phyloP scores from a whole-genome alignment of 2,888 invertebrate species.

The Zelleria hepariella region DNA sequence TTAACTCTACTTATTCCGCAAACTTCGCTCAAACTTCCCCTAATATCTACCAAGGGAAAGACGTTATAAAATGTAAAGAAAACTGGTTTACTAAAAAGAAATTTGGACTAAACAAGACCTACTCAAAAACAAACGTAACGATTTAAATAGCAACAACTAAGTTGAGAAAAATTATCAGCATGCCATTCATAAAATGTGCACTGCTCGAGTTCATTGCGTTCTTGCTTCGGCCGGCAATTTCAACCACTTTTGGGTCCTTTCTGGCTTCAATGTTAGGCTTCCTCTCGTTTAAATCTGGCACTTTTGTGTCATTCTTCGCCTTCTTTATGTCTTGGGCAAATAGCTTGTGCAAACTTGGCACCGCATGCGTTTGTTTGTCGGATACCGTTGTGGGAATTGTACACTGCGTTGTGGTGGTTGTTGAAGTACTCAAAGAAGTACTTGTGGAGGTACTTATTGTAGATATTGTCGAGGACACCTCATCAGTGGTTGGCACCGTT shows the following conservation, averaged over 20 bases:
- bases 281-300: background rate
- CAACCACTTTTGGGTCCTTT: background rate
- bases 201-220: background rate
- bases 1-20: conserved; percentile 62
- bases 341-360: no score
- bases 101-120: background rate
- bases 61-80: background rate
- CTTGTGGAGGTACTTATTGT: background rate
- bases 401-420: background rate
- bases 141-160: background rate
- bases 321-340: no score
- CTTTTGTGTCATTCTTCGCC: background rate
- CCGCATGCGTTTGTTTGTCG: no score
- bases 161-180: background rate
- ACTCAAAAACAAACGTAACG: background rate
- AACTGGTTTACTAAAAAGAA: background rate
- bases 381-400: background rate
- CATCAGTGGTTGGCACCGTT: background rate
- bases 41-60: background rate
- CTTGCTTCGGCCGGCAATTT: background rate
- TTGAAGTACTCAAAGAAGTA: background rate
- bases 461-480: background rate
- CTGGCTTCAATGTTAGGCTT: background rate
- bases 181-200: background rate
- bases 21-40: conserved; percentile 29